Percentiles rank a stretch among this genome's conserved stretches.
Conservation (phyloP, 2,797 vertebrate species). For the Macroramphosus scolopax region DNA sequence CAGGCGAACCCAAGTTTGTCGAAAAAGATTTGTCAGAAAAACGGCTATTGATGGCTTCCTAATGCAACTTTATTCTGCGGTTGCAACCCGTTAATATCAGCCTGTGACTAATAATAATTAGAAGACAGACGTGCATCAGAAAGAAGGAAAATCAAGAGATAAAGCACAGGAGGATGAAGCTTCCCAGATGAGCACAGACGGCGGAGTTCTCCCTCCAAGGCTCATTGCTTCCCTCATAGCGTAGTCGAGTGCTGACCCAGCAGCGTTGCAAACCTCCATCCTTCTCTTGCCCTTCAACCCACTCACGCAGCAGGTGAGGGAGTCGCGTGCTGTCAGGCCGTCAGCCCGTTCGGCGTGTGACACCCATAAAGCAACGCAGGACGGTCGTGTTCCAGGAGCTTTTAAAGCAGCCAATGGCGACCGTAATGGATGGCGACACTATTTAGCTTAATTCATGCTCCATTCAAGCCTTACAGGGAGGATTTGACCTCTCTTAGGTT, state of each 20-base stretch:
- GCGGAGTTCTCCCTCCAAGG: slow-evolving; percentile 53
- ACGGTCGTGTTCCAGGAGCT: slow-evolving; percentile 41
- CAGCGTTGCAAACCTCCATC: slow-evolving; percentile 47
- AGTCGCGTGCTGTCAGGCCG: slow-evolving; percentile 44
- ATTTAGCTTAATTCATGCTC: slow-evolving; percentile 66
- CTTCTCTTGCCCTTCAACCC: slow-evolving; percentile 63
- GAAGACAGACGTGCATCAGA: no score
- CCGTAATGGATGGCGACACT: slow-evolving; percentile 61
- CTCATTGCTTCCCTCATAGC: slow-evolving; percentile 67
- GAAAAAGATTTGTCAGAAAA: no score
- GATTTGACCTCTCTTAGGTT: slow-evolving; percentile 75
- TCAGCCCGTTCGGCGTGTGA: slow-evolving; percentile 52
- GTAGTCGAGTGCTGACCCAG: slow-evolving; percentile 72
- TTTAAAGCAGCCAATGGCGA: slow-evolving; percentile 53
- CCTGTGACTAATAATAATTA: no score
- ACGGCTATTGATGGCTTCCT: no score
- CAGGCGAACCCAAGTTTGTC: no score
- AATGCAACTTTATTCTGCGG: no score
- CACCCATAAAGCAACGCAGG: slow-evolving; percentile 55
- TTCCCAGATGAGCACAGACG: slow-evolving; percentile 38
- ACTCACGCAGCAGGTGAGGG: slow-evolving; percentile 54
- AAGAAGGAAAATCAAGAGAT: slow-evolving; percentile 21
- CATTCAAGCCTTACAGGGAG: slow-evolving; percentile 59
- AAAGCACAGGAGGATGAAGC: slow-evolving; percentile 16
- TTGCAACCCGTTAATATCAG: no score